phyloP scores from a whole-genome alignment of 1,140 invertebrate genomes.

The Monochamus saltuarius region DNA sequence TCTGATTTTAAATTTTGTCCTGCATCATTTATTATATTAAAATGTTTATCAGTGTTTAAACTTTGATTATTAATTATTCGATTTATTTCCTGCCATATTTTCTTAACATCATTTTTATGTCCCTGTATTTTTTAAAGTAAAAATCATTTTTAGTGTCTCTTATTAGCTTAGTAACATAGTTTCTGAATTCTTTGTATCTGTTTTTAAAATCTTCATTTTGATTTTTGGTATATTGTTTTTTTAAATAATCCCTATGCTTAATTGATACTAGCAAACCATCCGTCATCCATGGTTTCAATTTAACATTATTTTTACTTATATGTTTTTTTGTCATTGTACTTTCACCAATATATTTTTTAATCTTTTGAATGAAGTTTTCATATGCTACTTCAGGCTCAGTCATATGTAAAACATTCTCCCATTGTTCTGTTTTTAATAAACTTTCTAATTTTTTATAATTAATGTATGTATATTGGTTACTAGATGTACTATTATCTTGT shows the following conservation, averaged over 20 bases:
- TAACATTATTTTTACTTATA: constrained; percentile 2
- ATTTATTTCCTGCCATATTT: constrained; percentile 1
- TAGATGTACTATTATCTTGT: not conserved
- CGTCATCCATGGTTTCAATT: constrained; percentile 4
- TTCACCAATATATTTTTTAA: not conserved
- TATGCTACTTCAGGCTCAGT: not conserved
- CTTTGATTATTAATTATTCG: not conserved
- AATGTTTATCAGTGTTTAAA: not conserved
- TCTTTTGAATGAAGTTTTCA: no score
- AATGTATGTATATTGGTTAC: not conserved
- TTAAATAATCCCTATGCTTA: constrained; percentile 8
- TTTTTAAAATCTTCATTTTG: constrained; percentile 2
- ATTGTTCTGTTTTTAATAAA: not conserved
- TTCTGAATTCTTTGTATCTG: constrained; percentile 4
- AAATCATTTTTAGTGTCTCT: constrained; percentile 10
- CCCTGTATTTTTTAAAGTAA: not conserved
- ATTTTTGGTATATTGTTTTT: constrained; percentile 9
- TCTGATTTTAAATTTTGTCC: not conserved
- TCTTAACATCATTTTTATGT: not conserved
- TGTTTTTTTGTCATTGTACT: not conserved
- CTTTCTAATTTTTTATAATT: constrained; percentile 3
- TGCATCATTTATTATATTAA: not conserved
- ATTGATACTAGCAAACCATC: not conserved
- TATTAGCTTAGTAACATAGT: constrained; percentile 5
- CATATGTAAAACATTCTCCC: not conserved